phyloP scores from a whole-genome alignment of 2,113 vertebrate genomes.

The Pseudois nayaur region DNA sequence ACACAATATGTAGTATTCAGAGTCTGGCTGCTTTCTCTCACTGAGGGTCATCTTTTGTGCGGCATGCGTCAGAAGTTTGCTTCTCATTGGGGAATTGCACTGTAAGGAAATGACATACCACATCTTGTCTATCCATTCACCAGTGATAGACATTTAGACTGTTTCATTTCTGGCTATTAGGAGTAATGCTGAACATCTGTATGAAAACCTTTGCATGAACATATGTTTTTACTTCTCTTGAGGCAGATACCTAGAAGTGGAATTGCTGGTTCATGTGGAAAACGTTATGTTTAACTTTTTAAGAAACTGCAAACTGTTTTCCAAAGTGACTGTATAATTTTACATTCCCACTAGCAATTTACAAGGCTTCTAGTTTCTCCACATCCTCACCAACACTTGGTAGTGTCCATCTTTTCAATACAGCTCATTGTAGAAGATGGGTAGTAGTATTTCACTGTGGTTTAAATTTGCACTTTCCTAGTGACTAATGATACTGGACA shows the following conservation, averaged over 20 bases:
- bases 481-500: neutral
- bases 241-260: neutral
- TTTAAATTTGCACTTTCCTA: neutral
- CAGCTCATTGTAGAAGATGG: neutral
- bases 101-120: fast-evolving
- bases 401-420: neutral
- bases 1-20: neutral
- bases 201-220: neutral
- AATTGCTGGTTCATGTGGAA: neutral
- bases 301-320: neutral
- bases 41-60: neutral
- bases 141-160: too few species aligned
- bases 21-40: neutral
- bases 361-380: neutral
- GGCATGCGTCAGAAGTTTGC: neutral
- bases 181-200: neutral
- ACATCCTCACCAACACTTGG: neutral
- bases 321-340: neutral
- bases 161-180: neutral
- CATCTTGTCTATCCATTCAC: neutral
- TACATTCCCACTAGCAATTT: neutral
- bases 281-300: neutral
- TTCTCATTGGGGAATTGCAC: neutral
- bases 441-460: neutral
- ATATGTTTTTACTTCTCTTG: neutral